Evolutionary conservation across 2,113 vertebrate genomes (phyloP), one percentile per base, ranked within the genome.

Genomic region (Callionymus lyra): DNA sequence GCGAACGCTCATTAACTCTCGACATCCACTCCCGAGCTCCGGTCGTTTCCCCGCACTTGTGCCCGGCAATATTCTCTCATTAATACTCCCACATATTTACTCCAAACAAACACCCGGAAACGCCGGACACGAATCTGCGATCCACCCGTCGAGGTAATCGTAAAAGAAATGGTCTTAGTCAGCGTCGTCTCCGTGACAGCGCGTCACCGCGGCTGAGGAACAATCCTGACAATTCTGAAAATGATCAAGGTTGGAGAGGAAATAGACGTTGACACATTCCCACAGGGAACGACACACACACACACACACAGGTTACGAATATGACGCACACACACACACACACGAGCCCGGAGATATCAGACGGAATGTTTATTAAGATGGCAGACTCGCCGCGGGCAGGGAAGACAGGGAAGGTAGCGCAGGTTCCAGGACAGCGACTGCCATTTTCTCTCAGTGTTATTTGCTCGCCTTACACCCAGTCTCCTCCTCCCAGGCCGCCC

Each of bases 401-500:
- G 68, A 52, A 58, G 51, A 45, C n/a, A n/a, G 59, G 48, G 58
- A 62, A 72, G 73, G 53, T 50, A 53, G 58, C 52, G 53, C 41
- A 74, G 65, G 53, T 75, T 68, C 63, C 68, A 50, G 65, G 78
- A 66, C 43, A 67, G 59, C 13, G 41, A 43, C 67, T 68, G 67
- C 53, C 63, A 60, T 77, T 76, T 77, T 71, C 69, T 49, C 51
- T 42, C 38, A 45, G 34, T 78, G 79, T 72, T 67, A 77, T 74
- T 80, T 77, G 63, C 72, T 68, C 68, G 57, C 32, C 53, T 47
- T 42, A 59, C 61, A 77, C 66, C 48, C 60, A 59, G 75, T 68
- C 50, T 47, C 57, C 56, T 64, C 66, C 61, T 86, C 79, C 76
- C 80, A 50, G 55, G 75, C 64, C 68, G 53, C 64, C 74, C 78